Evolutionary conservation across 2,888 invertebrate genomes (phyloP).

Genomic region (Galerucella calmariensis): DNA sequence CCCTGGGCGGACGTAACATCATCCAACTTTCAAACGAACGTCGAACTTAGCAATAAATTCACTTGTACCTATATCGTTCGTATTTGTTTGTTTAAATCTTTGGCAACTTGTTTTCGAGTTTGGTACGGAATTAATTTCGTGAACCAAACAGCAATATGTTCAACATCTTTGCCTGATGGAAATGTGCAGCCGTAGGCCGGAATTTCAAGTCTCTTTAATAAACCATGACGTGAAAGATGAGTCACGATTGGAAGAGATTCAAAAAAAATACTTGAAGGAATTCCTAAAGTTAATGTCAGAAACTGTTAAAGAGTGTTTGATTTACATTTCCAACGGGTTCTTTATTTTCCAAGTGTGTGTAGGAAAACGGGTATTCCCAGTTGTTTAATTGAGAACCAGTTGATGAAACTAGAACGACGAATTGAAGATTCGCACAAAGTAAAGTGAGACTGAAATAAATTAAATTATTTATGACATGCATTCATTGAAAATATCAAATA

Average conservation of each 20-base stretch:
- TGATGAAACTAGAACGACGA: too few relatives aligned
- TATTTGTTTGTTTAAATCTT: too few relatives aligned
- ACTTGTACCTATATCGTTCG: too few relatives aligned
- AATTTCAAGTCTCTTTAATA: slow-evolving; percentile 8
- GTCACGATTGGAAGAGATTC: slow-evolving; percentile 1
- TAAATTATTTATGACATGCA: too few relatives aligned
- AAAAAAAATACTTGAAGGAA: slow-evolving; percentile 3
- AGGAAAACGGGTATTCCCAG: slow-evolving; percentile 18
- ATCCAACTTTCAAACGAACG: too few relatives aligned
- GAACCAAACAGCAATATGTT: not conserved
- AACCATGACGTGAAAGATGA: slow-evolving; percentile 15
- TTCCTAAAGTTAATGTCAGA: slow-evolving; percentile 3
- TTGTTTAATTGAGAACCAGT: not conserved
- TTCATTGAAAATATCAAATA: too few relatives aligned
- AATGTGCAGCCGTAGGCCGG: slow-evolving; percentile 11
- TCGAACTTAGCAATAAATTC: too few relatives aligned
- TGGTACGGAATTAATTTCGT: not conserved
- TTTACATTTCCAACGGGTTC: not conserved
- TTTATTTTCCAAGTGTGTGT: not conserved
- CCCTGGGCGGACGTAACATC: too few relatives aligned
- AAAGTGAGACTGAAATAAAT: too few relatives aligned
- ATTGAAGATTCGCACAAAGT: too few relatives aligned
- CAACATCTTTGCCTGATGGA: not conserved
- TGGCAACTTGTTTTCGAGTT: not conserved
- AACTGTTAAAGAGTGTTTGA: not conserved